phyloP scores from a whole-genome alignment of 2,797 vertebrate species.

The Eurystomus glaucurus region DNA sequence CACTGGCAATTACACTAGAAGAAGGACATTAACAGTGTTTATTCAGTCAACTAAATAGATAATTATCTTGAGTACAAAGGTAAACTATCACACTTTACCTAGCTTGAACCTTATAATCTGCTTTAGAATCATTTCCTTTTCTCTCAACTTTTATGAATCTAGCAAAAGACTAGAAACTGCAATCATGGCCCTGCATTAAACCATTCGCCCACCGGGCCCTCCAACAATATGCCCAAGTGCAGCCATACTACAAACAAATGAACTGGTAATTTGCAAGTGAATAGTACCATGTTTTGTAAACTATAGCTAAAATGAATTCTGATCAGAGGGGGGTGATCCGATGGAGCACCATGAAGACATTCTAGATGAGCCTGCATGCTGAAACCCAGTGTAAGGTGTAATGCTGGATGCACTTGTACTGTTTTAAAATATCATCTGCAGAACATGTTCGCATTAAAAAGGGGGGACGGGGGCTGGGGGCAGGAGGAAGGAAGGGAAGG shows the following conservation, averaged over 20 bases:
- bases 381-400: neutral
- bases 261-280: conserved; percentile 23
- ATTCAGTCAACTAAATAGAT: neutral
- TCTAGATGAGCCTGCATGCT: neutral
- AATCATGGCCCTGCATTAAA: neutral
- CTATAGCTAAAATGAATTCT: neutral
- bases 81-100: conserved; percentile 11
- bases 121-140: conserved; percentile 12
- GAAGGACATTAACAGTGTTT: neutral
- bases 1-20: neutral
- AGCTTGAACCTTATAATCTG: conserved; percentile 4
- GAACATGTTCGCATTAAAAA: neutral
- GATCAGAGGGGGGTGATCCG: neutral
- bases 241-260: conserved; percentile 29
- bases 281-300: neutral
- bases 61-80: neutral
- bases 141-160: conserved; percentile 2
- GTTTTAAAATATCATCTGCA: neutral
- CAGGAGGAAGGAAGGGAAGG: neutral
- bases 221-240: neutral
- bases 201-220: neutral
- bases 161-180: neutral
- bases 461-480: accelerated
- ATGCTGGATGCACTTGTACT: neutral
- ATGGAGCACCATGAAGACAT: neutral